These are phyloP conservation scores for Dendroctonus valens DNA, from an alignment of 1,140 invertebrate genomes.

Conservation along the genomic window DNA sequence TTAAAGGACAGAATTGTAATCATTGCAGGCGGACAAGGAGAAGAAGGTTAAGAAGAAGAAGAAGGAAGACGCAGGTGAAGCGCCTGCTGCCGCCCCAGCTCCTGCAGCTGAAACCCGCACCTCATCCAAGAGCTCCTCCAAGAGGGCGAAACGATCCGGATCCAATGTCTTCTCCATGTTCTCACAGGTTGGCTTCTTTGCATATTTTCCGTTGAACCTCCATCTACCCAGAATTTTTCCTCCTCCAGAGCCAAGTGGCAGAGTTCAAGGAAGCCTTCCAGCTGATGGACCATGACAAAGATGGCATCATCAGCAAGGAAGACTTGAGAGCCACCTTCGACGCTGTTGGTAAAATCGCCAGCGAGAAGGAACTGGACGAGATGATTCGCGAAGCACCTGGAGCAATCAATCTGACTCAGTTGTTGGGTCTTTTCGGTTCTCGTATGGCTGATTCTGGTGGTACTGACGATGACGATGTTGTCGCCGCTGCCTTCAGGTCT, in stretches of 20 bases:
- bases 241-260: constrained; percentile 81
- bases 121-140: constrained; percentile 63
- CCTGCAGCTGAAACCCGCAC: constrained; percentile 58
- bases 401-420: constrained; percentile 94
- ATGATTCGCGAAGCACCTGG: constrained; percentile 89
- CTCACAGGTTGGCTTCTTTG: constrained; percentile 55
- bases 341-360: constrained; percentile 85
- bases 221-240: constrained; percentile 3
- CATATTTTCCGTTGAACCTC: background rate
- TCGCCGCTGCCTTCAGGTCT: constrained; percentile 92
- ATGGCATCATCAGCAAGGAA: constrained; percentile 89
- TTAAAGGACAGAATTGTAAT: no score
- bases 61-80: constrained; percentile 63
- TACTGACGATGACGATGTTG: constrained; percentile 90
- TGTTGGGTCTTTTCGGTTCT: constrained; percentile 88
- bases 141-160: constrained; percentile 80
- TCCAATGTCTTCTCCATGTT: constrained; percentile 96
- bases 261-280: constrained; percentile 98
- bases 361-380: constrained; percentile 87
- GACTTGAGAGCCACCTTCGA: constrained; percentile 96
- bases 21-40: constrained; percentile 71
- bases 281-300: constrained; percentile 98
- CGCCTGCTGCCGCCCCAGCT: constrained; percentile 59
- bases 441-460: constrained; percentile 77
- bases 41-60: constrained; percentile 80